Percentiles rank a stretch among this genome's conserved stretches.
Conservation (phyloP, 2,797 vertebrate species). For the Etheostoma perlongum region DNA sequence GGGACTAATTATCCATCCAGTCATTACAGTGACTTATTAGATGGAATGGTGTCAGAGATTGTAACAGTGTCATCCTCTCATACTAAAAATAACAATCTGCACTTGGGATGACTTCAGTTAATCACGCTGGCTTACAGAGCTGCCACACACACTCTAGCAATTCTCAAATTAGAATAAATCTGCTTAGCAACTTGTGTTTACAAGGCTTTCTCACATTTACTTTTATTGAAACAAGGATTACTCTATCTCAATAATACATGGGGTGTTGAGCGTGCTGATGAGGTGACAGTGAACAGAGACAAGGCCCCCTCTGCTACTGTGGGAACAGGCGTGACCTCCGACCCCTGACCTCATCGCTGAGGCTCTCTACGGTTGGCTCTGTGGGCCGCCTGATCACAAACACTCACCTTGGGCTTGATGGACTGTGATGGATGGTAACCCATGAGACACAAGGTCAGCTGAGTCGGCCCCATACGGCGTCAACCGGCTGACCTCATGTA, state of each 20-base stretch:
- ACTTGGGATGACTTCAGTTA: constrained; percentile 43
- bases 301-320: constrained; percentile 70
- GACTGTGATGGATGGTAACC: constrained; percentile 71
- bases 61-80: constrained; percentile 49
- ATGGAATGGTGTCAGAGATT: constrained; percentile 64
- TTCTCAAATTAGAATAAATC: constrained; percentile 29
- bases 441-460: constrained; percentile 56
- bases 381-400: constrained; percentile 67
- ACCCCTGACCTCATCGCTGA: constrained; percentile 57
- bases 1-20: constrained; percentile 68
- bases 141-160: background rate
- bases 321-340: constrained; percentile 78
- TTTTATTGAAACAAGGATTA: constrained; percentile 38
- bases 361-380: constrained; percentile 52
- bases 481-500: constrained; percentile 32
- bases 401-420: constrained; percentile 75
- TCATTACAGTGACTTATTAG: constrained; percentile 69
- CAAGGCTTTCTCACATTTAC: constrained; percentile 30
- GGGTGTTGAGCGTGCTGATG: constrained; percentile 56
- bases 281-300: constrained; percentile 80
- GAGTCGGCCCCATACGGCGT: constrained; percentile 46
- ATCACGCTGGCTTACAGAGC: constrained; percentile 25
- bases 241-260: constrained; percentile 22
- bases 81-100: constrained; percentile 61
- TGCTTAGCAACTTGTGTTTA: constrained; percentile 38